Evolutionary conservation across 2,797 vertebrate species (phyloP), one percentile per base, ranked within the genome.

Genomic region (Manis crassicaudata): DNA sequence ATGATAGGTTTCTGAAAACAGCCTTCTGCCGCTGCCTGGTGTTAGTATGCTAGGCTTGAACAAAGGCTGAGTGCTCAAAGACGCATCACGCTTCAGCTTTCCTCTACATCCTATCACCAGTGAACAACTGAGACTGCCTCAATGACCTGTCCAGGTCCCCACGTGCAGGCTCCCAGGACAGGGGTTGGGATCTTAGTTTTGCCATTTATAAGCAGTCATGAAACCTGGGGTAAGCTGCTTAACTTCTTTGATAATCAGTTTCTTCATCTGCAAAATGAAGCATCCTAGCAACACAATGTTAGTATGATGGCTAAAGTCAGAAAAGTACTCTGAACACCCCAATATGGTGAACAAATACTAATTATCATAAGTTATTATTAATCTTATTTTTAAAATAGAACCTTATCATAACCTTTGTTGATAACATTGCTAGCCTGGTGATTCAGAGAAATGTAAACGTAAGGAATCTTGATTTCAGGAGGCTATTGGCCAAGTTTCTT

Each of bases 231-330:
- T 72, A 56, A 83, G 1, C 54, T 83, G n/a, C n/a, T 72, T 73
- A 20, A 54, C 29, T 80, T 94, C 37, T 73, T 14, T 62, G 8
- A 86, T 77, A 65, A 81, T 29, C 65, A 84, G 23, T 79, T 92
- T 87, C 46, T 77, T 72, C 23, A 18, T 16, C n/a, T 79, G 90
- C 37, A 94, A 92, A 82, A 81, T 60, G 58, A 93, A 54, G 77
- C 37, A 54, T 23, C 32, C 65, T 60, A 16, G 21, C 46, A 77
- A 56, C 7, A 72, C 7, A 43, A 14, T 23, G 27, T 73, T 82
- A 79, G 5, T 17, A 11, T 54, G 50, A 32, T 18, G 5, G 60
- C 40, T 83, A 67, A 46, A 90, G 20, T 58, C 40, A 88, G 68
- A 95, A 91, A 85, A 76, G 29, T 12, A 32, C 40, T 67, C 27